Conservation (phyloP, 2,888 invertebrate genomes). For the Thera britannica region DNA sequence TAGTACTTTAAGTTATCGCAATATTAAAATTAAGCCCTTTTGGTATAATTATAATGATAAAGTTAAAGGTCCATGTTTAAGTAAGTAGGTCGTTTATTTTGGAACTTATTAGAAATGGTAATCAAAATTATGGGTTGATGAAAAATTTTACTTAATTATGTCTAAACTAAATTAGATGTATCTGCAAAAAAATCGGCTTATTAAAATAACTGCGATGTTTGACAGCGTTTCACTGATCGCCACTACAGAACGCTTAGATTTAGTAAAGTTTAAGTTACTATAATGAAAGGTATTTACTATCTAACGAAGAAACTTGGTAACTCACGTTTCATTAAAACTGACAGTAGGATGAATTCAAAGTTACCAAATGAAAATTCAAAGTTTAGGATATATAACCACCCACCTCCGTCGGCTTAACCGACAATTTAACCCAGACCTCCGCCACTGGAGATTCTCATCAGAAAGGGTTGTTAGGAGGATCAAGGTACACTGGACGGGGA, state of each 20-base stretch:
- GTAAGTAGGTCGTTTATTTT: not conserved
- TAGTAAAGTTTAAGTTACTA: not conserved
- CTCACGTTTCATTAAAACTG: constrained; percentile 72
- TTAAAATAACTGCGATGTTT: too few relatives aligned
- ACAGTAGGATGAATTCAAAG: constrained; percentile 69
- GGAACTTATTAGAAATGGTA: not conserved
- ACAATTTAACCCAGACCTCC: constrained; percentile 53
- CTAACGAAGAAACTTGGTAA: constrained; percentile 57
- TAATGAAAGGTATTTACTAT: constrained; percentile 9
- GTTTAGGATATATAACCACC: constrained; percentile 74
- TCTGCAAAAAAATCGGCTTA: too few relatives aligned
- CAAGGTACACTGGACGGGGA: constrained; percentile 63
- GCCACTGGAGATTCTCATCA: constrained; percentile 54
- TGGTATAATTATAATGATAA: constrained; percentile 16
- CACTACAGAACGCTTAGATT: too few relatives aligned
- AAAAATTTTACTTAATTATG: not conserved
- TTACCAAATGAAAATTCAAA: constrained; percentile 69
- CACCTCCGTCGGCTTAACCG: constrained; percentile 46
- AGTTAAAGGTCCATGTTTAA: constrained; percentile 13
- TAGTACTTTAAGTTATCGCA: constrained; percentile 32
- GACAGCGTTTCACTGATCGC: too few relatives aligned
- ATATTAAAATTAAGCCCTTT: constrained; percentile 39
- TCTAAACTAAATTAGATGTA: too few relatives aligned
- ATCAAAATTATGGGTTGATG: not conserved
- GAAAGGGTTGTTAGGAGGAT: constrained; percentile 60